Base-by-base conservation (phyloP, 2,797 vertebrate genomes). In the Hippopotamyrus pictus region DNA sequence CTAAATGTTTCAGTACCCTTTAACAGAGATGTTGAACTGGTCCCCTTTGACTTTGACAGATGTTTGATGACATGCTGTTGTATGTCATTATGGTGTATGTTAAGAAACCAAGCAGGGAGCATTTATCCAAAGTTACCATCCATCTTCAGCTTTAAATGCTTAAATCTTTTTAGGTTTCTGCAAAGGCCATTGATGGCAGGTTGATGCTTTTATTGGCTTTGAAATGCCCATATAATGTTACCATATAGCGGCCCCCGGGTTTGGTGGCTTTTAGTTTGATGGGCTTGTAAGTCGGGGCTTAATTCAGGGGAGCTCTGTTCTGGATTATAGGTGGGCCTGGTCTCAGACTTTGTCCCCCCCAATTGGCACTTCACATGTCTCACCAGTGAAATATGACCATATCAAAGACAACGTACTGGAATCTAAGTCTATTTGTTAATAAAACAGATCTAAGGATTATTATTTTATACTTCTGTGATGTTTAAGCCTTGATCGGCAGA, bases 341-440 rank as follows among this genome's bases (percentile, higher is more conserved):
- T 76, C 14, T 41, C 73, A 46, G 73, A 41, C 41, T 41, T 79
- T 9, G 73, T 19, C 37, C 17, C 33, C 73, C 6, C 17, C 37
- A 19, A 8, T 19, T 7, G 17, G 17, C 37, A 79, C 37, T 79
- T 79, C 6, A 44, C 37, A 79, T 79, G 37, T 41, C 41, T 9
- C 41, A 9, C 14, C 37, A 44, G 73, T 79, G 73, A 84, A 12
- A 48, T 84, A 51, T 22, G 22, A 84, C 22, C 44, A 51, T 25
- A 51, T 65, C 51, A 84, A 83, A 88, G 73, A 44, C 37, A 59
- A 84, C 54, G 44, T 62, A 37, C 48, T 48, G 51, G 19, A 54
- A 87, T 82, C 22, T 22, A 89, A 89, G 46, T 54, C 57, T 29
- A 54, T 53, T 62, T 69, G 37, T 44, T 79, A 76, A 86, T 90